Percentiles rank a stretch among this genome's conserved stretches.
Conservation (phyloP, 2,888 invertebrate genomes). For the Drosophila quinaria region DNA sequence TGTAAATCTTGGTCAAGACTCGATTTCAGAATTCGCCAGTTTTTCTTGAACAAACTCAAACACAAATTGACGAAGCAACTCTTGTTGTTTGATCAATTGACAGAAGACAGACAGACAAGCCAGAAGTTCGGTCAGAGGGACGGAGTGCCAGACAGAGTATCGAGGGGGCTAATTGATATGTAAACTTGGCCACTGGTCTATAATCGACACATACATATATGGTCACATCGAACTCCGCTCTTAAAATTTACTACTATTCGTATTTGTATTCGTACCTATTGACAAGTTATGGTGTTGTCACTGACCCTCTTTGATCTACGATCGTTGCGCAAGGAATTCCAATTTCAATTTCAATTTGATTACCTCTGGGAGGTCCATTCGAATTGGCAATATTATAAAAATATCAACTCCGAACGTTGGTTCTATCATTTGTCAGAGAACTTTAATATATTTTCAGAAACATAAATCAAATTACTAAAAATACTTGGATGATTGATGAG, state of each 20-base stretch:
- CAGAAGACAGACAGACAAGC: neutral
- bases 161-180: conserved; percentile 68
- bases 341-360: conserved; percentile 55
- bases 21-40: conserved; percentile 18
- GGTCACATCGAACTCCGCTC: neutral
- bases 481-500: conserved; percentile 7
- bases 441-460: neutral
- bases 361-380: conserved; percentile 36
- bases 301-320: conserved; percentile 57
- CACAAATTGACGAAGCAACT: conserved; percentile 9
- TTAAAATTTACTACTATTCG: conserved; percentile 18
- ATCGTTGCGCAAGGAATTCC: conserved; percentile 51
- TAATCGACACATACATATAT: conserved; percentile 28
- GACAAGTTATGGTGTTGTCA: conserved; percentile 29
- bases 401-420: neutral
- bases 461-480: conserved; percentile 3
- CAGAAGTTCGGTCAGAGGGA: neutral
- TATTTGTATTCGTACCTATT: conserved; percentile 2
- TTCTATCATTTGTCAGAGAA: neutral
- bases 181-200: conserved; percentile 52
- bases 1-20: conserved; percentile 21
- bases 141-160: neutral
- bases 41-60: conserved; percentile 42
- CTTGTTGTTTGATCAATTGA: conserved; percentile 23
- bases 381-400: neutral